Percentiles rank a stretch among this genome's conserved stretches.
Evolutionary conservation across 2,888 invertebrate species (phyloP).

Genomic region (Mimas tiliae): DNA sequence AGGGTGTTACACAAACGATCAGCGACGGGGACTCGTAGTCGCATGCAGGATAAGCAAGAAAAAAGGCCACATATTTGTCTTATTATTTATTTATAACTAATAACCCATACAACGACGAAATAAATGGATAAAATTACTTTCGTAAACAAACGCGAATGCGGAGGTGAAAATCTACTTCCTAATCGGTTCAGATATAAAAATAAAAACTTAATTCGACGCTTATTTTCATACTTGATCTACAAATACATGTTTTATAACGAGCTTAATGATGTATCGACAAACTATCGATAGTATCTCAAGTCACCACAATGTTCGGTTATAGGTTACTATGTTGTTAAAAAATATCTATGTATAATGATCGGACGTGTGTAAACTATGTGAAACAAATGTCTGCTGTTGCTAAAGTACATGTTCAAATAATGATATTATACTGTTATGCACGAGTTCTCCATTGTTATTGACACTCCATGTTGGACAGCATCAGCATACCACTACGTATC

Average conservation of each 20-base stretch:
- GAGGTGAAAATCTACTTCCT: conserved; percentile 55
- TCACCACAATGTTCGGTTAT: conserved; percentile 40
- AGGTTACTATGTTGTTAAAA: conserved; percentile 24
- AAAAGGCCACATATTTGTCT: conserved; percentile 76
- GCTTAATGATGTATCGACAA: conserved; percentile 28
- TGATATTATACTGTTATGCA: not conserved
- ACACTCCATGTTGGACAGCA: conserved; percentile 40
- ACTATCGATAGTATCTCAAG: conserved; percentile 32
- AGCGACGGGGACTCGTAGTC: conserved; percentile 54
- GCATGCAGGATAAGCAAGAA: conserved; percentile 81
- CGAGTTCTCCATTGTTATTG: not conserved
- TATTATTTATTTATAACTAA: conserved; percentile 79
- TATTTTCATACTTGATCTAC: conserved; percentile 48
- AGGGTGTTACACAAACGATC: not conserved
- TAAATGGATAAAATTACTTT: conserved; percentile 49
- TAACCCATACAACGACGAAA: conserved; percentile 71
- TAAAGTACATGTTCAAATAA: conserved; percentile 42
- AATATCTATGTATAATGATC: not conserved
- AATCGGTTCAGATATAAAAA: conserved; percentile 73
- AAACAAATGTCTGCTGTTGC: conserved; percentile 33
- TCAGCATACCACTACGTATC: conserved; percentile 35
- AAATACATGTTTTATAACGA: conserved; percentile 46
- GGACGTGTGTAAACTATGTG: conserved; percentile 16
- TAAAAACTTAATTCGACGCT: conserved; percentile 60
- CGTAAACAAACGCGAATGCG: conserved; percentile 60